phyloP scores from a whole-genome alignment of 2,888 invertebrate genomes.

The Andrena marginata region DNA sequence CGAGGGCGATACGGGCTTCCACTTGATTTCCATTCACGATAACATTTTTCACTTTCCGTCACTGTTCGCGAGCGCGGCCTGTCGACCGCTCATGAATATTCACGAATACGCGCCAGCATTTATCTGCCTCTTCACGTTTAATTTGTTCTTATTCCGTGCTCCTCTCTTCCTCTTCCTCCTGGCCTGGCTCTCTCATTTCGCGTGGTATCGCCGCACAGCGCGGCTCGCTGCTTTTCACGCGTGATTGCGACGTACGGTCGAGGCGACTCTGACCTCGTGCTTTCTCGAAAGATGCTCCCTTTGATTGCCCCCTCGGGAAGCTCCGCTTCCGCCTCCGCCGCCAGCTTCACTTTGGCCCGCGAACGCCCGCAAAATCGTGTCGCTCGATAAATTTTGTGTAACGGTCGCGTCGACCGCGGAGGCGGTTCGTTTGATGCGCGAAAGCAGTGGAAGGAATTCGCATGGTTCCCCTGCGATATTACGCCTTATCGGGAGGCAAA shows the following conservation, averaged over 20 bases:
- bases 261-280: constrained; percentile 55
- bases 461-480: background rate
- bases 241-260: constrained; percentile 66
- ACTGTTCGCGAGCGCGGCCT: constrained; percentile 14
- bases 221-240: constrained; percentile 18
- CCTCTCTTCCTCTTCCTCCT: constrained; percentile 25
- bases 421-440: constrained; percentile 41
- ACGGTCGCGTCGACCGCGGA: constrained; percentile 37
- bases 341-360: constrained; percentile 19
- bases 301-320: constrained; percentile 51
- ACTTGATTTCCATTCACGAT: constrained; percentile 51
- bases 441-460: constrained; percentile 3
- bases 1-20: constrained; percentile 30
- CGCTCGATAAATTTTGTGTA: constrained; percentile 56
- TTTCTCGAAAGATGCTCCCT: constrained; percentile 63
- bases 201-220: constrained; percentile 20
- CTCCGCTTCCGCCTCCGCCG: constrained; percentile 51
- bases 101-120: constrained; percentile 30
- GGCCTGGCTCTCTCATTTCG: constrained; percentile 15
- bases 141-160: constrained; percentile 36
- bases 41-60: constrained; percentile 58
- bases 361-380: constrained; percentile 40
- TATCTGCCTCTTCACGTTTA: constrained; percentile 22
- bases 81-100: constrained; percentile 37
- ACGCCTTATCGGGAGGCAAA: constrained; percentile 17